Conservation (phyloP, 2,797 vertebrate species). For the Melanitta fusca region DNA sequence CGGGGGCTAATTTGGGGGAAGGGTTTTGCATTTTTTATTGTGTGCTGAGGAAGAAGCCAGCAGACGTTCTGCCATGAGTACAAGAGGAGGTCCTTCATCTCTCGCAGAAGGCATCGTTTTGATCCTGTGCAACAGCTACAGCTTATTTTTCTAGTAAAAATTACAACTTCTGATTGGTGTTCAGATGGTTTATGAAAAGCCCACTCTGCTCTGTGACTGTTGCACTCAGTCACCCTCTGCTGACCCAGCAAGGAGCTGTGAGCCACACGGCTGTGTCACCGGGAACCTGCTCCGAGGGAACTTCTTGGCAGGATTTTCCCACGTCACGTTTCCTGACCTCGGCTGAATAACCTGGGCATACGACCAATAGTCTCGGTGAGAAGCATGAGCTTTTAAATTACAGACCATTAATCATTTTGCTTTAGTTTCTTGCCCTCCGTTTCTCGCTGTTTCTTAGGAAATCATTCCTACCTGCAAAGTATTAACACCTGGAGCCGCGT, state of each 20-base stretch:
- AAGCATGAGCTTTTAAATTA: background rate
- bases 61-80: background rate
- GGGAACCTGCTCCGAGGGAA: background rate
- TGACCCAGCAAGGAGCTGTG: background rate
- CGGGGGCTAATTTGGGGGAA: background rate
- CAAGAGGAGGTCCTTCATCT: background rate
- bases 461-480: background rate
- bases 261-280: background rate
- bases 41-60: background rate
- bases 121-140: background rate
- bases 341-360: background rate
- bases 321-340: background rate
- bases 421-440: background rate
- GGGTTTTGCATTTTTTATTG: rapidly evolving
- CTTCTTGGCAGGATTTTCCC: background rate
- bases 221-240: background rate
- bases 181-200: background rate
- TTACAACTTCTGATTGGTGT: background rate
- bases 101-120: background rate
- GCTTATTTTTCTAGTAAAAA: background rate
- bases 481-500: background rate
- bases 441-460: background rate
- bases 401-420: background rate
- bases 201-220: background rate
- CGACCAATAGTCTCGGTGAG: background rate